Evolutionary conservation across 53 echinoderm and acorn worm genomes (phyloP), one percentile per base, ranked within the genome.

Genomic region (Holothuria scabra): DNA sequence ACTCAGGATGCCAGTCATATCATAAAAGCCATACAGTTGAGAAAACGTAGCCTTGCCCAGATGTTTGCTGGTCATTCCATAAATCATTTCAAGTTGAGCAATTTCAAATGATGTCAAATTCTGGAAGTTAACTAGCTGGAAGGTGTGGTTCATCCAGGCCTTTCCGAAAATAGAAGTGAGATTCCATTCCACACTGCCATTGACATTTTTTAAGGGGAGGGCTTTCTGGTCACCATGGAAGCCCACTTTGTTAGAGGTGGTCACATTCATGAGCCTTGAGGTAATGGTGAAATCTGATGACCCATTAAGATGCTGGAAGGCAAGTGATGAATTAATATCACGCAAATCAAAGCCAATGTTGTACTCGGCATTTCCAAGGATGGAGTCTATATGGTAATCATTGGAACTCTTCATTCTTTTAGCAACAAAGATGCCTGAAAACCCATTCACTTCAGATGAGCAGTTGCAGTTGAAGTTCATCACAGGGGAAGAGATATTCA

Each of bases 231-330:
- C 88, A 49, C 90, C 90, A 74, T 84, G 79, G 62, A 92, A 81
- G 59, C 80, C 80, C 60, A 99, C 8, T 9, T 80, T 87, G 63
- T 92, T 87, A 33, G 83, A 80, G 8, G 85, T 83, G 26, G 94
- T 99, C 18, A 81, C 89, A 75, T 99, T 99, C 46, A 99, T 35
- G 37, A 87, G 31, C 24, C 74, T 57, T 76, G 89, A 89, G 12
- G 81, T 66, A 11, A 89, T 34, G 28, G 66, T 48, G 46, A 85
- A 89, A 55, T 80, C 80, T 8, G 89, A 85, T 31, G 89, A 60
- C 12, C 85, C 85, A 70, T 72, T 85, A 5, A 85, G 30, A 52
- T 26, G 38, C 16, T 28, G 44, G 75, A 89, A 89, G 63, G 74
- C 41, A 12, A 74, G 49, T 24, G 64, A 67, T 18, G 89, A 89